phyloP scores from a whole-genome alignment of 2,797 vertebrate genomes.

The Macropodus opercularis region DNA sequence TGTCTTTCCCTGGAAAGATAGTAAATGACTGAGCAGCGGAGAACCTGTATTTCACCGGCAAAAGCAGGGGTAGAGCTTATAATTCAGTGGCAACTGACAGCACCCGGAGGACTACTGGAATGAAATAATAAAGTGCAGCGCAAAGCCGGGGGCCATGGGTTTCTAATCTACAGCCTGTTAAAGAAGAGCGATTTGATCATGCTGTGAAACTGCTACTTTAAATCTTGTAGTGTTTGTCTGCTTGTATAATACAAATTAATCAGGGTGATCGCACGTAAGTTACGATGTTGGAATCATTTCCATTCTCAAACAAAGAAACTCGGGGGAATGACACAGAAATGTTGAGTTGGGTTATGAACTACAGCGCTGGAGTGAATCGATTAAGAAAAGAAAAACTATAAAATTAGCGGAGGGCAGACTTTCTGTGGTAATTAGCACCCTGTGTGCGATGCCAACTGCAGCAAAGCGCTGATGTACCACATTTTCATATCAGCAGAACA shows the following conservation, averaged over 20 bases:
- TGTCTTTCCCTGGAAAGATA: constrained; percentile 18
- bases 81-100: constrained; percentile 63
- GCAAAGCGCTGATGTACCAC: constrained; percentile 30
- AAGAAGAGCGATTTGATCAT: constrained; percentile 37
- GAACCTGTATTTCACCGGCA: constrained; percentile 48
- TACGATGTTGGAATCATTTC: not conserved
- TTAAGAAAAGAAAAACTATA: constrained; percentile 21
- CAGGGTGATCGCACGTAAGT: not conserved
- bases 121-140: constrained; percentile 66
- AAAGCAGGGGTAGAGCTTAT: constrained; percentile 44
- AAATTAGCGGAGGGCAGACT: constrained; percentile 18
- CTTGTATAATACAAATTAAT: constrained; percentile 12
- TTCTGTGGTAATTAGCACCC: constrained; percentile 52
- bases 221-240: constrained; percentile 10
- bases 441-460: constrained; percentile 25
- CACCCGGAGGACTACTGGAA: constrained; percentile 51
- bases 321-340: not conserved
- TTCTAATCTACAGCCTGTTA: constrained; percentile 37
- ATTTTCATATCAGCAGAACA: constrained; percentile 60
- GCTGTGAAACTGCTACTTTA: constrained; percentile 13
- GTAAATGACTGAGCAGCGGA: constrained; percentile 29
- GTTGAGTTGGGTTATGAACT: not conserved
- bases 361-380: constrained; percentile 1
- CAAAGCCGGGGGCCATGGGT: constrained; percentile 29
- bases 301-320: constrained; percentile 15